phyloP scores from a whole-genome alignment of 2,888 invertebrate genomes.

The Tolmerus cingulatus region DNA sequence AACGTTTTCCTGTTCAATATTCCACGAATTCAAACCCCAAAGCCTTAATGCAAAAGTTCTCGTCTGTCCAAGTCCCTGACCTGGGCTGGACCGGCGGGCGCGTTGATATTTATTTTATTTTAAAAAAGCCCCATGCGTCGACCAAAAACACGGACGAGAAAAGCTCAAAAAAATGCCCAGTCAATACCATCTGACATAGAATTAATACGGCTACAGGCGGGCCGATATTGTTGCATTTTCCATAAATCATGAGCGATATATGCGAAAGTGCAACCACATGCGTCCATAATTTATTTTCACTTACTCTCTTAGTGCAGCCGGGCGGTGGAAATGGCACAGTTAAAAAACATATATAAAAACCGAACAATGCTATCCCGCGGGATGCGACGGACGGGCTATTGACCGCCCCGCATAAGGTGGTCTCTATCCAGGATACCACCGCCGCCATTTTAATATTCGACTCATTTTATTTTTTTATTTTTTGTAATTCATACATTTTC shows the following conservation, averaged over 20 bases:
- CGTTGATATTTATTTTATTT: background rate
- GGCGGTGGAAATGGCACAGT: background rate
- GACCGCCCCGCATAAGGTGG: background rate
- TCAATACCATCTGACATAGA: conserved; percentile 20
- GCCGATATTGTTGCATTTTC: conserved; percentile 34
- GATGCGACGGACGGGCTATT: background rate
- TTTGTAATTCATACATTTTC: background rate
- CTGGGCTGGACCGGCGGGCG: background rate
- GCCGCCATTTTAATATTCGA: conserved; percentile 21
- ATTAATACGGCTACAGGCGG: background rate
- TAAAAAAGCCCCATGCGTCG: background rate
- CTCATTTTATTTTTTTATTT: background rate
- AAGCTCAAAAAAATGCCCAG: background rate
- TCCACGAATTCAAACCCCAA: background rate
- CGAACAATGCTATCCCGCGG: background rate
- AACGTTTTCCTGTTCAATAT: conserved; percentile 17
- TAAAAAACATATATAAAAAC: background rate
- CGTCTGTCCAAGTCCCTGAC: background rate
- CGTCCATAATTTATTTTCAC: conserved; percentile 38
- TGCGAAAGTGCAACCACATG: conserved; percentile 18
- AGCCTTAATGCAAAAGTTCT: conserved; percentile 3
- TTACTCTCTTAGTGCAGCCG: conserved; percentile 3
- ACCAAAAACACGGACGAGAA: background rate
- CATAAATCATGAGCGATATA: conserved; percentile 20
- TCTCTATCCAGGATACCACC: background rate